These are phyloP conservation scores for Chironomus tepperi DNA, from an alignment of 1,140 invertebrate species.

Conservation along the genomic window DNA sequence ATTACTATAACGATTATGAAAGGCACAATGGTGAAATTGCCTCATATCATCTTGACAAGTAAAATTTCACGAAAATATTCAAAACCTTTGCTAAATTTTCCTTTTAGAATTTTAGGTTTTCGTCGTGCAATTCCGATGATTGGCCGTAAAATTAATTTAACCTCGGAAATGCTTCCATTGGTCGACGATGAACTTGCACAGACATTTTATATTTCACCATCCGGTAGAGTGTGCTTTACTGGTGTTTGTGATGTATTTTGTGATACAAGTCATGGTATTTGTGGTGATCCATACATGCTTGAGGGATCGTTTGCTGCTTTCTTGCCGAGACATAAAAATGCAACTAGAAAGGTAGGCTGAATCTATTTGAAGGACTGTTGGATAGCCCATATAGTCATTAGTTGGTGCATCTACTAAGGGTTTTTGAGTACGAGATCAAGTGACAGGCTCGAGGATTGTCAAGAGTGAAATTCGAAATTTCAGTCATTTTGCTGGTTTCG, in stretches of 20 bases:
- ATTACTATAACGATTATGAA: constrained; percentile 99
- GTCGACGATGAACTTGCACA: constrained; percentile 74
- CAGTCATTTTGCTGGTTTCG: too few relatives aligned
- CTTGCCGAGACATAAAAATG: background rate
- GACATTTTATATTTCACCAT: constrained; percentile 85
- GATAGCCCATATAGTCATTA: too few relatives aligned
- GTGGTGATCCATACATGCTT: constrained; percentile 73
- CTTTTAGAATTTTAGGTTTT: constrained; percentile 69
- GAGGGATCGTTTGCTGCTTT: constrained; percentile 22
- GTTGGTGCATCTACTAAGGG: too few relatives aligned
- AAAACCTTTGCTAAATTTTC: background rate
- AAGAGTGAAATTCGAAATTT: too few relatives aligned
- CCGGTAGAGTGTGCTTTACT: constrained; percentile 78
- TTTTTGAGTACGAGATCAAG: too few relatives aligned
- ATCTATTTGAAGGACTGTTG: too few relatives aligned
- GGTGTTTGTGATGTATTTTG: constrained; percentile 92
- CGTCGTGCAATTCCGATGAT: constrained; percentile 77
- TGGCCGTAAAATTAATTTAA: constrained; percentile 80
- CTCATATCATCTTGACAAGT: constrained; percentile 24
- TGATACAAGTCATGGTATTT: constrained; percentile 90
- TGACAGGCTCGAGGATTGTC: too few relatives aligned
- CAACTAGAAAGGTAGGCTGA: background rate
- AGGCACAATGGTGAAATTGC: constrained; percentile 70
- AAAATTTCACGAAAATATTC: background rate
- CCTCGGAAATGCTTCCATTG: constrained; percentile 75